These are phyloP conservation scores for Agriopis aurantiaria DNA, from an alignment of 2,888 invertebrate species.

Conservation along the genomic window DNA sequence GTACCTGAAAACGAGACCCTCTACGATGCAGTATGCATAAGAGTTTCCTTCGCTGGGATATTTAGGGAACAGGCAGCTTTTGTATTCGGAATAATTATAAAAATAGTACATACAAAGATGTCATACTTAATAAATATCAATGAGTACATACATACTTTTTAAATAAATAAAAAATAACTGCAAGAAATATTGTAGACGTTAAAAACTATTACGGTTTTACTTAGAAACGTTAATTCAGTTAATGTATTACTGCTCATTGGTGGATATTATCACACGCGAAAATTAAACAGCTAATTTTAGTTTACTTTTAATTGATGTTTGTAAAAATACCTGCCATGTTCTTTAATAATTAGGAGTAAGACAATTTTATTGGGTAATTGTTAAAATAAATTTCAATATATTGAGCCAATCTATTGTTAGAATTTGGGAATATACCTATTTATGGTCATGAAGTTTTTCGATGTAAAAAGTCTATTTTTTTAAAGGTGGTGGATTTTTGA, in stretches of 20 bases:
- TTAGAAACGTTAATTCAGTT: too few species aligned
- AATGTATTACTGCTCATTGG: too few species aligned
- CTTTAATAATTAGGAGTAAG: conserved; percentile 6
- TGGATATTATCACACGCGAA: too few species aligned
- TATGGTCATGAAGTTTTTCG: conserved; percentile 20
- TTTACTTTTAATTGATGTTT: too few species aligned
- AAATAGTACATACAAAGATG: not conserved
- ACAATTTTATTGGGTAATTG: not conserved
- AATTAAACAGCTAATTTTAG: too few species aligned
- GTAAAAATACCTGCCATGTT: not conserved
- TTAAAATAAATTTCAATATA: conserved; percentile 18
- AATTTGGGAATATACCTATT: conserved; percentile 14
- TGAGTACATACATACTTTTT: too few species aligned
- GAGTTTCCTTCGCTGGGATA: conserved; percentile 8
- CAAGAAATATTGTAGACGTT: not conserved
- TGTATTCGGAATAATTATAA: not conserved
- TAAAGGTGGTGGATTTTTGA: conserved; percentile 18
- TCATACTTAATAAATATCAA: too few species aligned
- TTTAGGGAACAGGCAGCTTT: not conserved
- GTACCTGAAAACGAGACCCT: conserved; percentile 92
- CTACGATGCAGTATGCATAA: conserved; percentile 74
- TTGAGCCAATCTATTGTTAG: conserved; percentile 5
- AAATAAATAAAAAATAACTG: not conserved
- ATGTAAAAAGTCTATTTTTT: conserved; percentile 2
- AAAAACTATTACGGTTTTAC: too few species aligned